A percentile compares a stretch with the other conserved stretches of the same genome.
These are phyloP conservation scores for Silurus asotus DNA, from an alignment of 2,113 vertebrate genomes.

Conservation along the genomic window DNA sequence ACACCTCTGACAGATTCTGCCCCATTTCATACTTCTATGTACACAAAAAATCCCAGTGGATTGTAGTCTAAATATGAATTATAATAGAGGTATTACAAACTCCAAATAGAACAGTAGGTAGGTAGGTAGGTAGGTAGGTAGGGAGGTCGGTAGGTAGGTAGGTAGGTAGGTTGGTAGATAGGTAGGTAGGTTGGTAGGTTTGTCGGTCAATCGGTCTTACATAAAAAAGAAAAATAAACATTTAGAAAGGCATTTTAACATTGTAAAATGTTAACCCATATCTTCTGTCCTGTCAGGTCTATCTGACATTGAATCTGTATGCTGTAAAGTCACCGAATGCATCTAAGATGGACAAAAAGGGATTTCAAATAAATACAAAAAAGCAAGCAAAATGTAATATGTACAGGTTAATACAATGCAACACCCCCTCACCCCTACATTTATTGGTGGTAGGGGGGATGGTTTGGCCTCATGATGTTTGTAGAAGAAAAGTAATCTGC, in stretches of 20 bases:
- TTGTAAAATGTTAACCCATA: conserved; percentile 63
- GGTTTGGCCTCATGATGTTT: conserved; percentile 55
- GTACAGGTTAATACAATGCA: conserved; percentile 35
- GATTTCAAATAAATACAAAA: neutral
- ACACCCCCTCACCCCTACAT: too few species aligned
- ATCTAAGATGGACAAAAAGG: conserved; percentile 17
- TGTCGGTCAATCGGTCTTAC: too few species aligned
- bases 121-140: too few species aligned
- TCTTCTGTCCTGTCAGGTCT: conserved; percentile 61
- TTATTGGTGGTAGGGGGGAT: too few species aligned
- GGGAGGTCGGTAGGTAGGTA: too few species aligned
- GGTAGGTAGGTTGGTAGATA: too few species aligned
- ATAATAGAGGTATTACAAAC: too few species aligned
- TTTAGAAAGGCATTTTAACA: conserved; percentile 63
- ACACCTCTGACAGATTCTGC: neutral
- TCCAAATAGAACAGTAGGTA: too few species aligned
- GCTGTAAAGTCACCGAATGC: conserved; percentile 60
- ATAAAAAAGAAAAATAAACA: too few species aligned
- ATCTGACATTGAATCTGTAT: conserved; percentile 63
- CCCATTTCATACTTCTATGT: neutral
- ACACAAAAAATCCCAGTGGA: neutral
- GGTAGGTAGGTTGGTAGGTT: too few species aligned
- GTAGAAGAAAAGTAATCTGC: conserved; percentile 73
- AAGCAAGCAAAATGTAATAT: conserved; percentile 61
- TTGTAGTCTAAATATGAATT: neutral